A percentile compares a stretch with the other conserved stretches of the same genome.
These are phyloP conservation scores for Sciurus niger DNA, from an alignment of 2,113 vertebrate genomes.

Conservation along the genomic window DNA sequence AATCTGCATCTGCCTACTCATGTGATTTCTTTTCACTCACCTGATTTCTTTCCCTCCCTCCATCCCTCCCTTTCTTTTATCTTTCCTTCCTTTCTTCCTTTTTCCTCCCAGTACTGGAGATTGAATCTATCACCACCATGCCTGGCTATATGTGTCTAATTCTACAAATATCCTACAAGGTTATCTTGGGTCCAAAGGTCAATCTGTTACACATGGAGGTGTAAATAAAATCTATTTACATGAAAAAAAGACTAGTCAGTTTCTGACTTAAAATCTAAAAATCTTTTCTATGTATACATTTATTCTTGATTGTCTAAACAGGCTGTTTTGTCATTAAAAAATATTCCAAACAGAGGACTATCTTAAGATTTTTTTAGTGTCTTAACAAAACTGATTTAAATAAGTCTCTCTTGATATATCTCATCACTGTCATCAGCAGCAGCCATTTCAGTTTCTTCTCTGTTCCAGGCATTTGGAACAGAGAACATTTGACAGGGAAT, in stretches of 20 bases:
- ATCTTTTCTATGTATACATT: not conserved
- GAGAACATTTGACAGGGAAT: not conserved
- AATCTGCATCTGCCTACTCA: not conserved
- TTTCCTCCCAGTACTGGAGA: too few relatives aligned
- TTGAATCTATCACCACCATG: not conserved
- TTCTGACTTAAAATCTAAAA: constrained; percentile 18
- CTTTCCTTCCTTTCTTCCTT: too few relatives aligned
- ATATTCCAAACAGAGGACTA: constrained; percentile 12
- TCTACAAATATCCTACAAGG: not conserved
- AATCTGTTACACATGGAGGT: constrained; percentile 21
- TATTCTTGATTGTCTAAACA: not conserved
- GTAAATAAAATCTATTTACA: not conserved
- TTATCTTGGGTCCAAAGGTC: not conserved
- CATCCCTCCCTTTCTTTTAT: too few relatives aligned
- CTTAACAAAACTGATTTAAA: constrained; percentile 25
- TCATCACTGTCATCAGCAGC: not conserved
- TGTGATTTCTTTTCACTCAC: too few relatives aligned
- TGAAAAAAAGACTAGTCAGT: not conserved
- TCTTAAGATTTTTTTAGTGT: constrained; percentile 6
- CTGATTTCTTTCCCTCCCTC: too few relatives aligned
- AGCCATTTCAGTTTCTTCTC: not conserved
- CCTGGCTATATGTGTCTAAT: not conserved
- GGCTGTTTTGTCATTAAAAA: not conserved
- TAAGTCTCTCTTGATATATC: not conserved
- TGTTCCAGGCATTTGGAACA: not conserved